These are phyloP conservation scores for Agrilus planipennis DNA, from an alignment of 1,140 invertebrate species.

Conservation along the genomic window DNA sequence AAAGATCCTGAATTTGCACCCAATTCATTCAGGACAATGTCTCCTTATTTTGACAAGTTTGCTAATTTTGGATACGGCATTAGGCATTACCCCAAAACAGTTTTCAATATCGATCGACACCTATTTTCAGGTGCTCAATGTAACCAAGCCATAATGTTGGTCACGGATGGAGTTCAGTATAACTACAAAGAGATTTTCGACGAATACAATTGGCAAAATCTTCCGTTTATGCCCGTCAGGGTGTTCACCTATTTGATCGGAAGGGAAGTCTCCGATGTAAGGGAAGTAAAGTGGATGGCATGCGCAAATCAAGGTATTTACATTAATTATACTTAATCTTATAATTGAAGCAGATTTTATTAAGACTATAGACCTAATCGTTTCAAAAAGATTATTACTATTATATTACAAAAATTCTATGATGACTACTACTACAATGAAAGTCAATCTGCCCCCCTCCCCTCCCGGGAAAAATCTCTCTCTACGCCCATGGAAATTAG, in stretches of 20 bases:
- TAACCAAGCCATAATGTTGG: constrained; percentile 85
- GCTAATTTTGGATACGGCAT: no score
- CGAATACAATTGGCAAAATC: constrained; percentile 56
- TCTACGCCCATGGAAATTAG: no score
- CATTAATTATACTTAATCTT: not conserved
- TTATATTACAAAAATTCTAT: not conserved
- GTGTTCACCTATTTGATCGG: constrained; percentile 84
- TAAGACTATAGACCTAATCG: no score
- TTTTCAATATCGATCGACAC: no score
- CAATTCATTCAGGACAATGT: no score
- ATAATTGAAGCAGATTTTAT: no score
- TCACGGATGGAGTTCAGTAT: constrained; percentile 80
- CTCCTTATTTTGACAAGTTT: no score
- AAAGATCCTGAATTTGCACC: no score
- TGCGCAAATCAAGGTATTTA: constrained; percentile 56
- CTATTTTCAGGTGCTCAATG: constrained; percentile 37
- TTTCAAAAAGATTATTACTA: not conserved
- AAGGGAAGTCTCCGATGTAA: constrained; percentile 36
- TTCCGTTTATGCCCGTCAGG: constrained; percentile 53
- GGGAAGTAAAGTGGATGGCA: constrained; percentile 78
- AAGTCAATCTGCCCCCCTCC: constrained; percentile 6
- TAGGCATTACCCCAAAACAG: no score
- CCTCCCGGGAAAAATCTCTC: no score
- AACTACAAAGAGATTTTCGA: constrained; percentile 74
- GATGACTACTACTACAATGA: not conserved